Conservation (phyloP, 2,797 vertebrate species). For the Anguilla marmorata region DNA sequence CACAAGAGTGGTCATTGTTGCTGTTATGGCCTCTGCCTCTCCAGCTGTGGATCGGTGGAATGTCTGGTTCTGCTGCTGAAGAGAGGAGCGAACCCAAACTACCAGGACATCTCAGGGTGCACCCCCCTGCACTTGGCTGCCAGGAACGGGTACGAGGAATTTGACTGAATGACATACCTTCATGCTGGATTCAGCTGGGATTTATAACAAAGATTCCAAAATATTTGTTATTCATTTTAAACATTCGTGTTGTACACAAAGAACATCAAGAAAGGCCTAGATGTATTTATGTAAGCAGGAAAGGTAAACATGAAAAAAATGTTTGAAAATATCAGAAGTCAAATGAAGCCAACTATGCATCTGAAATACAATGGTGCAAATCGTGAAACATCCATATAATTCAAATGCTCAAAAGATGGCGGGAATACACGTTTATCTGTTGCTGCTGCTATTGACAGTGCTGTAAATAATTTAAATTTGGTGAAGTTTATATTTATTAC, state of each 20-base stretch:
- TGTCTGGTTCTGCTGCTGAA: conserved; percentile 92
- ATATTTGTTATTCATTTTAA: background rate
- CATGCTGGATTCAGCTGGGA: background rate
- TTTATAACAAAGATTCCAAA: background rate
- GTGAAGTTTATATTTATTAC: background rate
- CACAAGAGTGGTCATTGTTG: background rate
- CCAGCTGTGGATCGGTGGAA: conserved; percentile 96
- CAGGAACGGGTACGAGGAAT: conserved; percentile 85
- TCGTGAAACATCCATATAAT: background rate
- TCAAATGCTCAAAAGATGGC: background rate
- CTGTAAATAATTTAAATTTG: background rate
- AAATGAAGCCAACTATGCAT: background rate
- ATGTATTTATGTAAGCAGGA: background rate
- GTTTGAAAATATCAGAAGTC: background rate
- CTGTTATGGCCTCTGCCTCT: conserved; percentile 27
- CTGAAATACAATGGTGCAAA: background rate
- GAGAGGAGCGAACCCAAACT: conserved; percentile 96
- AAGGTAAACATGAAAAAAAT: background rate
- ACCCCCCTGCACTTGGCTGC: conserved; percentile 96
- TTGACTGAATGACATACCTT: background rate
- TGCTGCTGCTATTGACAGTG: background rate
- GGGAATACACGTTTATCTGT: background rate
- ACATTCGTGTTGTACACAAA: background rate
- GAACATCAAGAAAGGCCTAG: no score
- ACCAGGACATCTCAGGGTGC: conserved; percentile 98